Evolutionary conservation across 37 sponge, comb jelly and placozoan genomes (phyloP), one percentile per base, ranked within the genome.

Genomic region (Hormiphora californensis): DNA sequence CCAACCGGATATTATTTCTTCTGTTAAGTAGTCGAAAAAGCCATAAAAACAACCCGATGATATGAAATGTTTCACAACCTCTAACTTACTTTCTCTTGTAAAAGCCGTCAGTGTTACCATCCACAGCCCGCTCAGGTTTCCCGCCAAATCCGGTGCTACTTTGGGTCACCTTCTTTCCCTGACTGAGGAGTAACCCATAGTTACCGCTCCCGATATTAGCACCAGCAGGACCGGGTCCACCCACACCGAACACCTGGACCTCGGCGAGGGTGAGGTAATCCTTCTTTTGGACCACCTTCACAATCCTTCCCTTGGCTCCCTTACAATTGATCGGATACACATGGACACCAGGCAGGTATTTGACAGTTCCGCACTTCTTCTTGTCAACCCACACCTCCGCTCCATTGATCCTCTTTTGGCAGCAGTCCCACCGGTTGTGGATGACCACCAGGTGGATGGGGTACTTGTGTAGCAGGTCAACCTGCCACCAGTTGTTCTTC

Each of bases 61-160:
- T n/a, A n/a, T n/a, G n/a, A n/a, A n/a, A n/a, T n/a, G n/a, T n/a
- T n/a, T n/a, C n/a, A n/a, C n/a, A n/a, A n/a, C n/a, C n/a, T n/a
- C n/a, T n/a, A n/a, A n/a, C n/a, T n/a, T n/a, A n/a, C n/a, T n/a
- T n/a, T n/a, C n/a, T n/a, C n/a, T n/a, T n/a, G n/a, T n/a, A n/a
- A n/a, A n/a, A n/a, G n/a, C n/a, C n/a, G n/a, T 73, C 81, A 43
- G 81, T 73, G 81, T 32, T 57, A 19, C 61, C 61, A 12, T 57
- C 61, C 7, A 57, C 61, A 57, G 61, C 61, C 27, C 61, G 9
- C 61, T 28, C 27, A 57, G 61, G 30, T 4, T 28, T 5, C n/a
- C 61, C 61, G 27, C 23, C 23, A 30, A 28, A 30, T 5, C 61
- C 61, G 30, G n/a, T 57, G 27, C 61, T 57, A 30, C 30, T 28